Conservation (phyloP, 2,888 invertebrate species). For the Volucella bombylans region DNA sequence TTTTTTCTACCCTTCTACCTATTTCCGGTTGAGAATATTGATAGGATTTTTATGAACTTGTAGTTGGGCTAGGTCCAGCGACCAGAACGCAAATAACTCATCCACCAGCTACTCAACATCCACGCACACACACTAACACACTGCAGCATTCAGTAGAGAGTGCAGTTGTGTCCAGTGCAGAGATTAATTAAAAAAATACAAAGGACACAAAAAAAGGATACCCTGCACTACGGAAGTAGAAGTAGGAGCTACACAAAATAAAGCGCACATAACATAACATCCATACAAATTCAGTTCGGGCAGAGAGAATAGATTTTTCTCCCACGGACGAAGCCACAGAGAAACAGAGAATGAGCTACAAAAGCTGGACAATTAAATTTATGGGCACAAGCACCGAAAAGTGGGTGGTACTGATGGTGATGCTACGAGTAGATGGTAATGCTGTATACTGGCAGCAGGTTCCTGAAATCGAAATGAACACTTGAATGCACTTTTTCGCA, state of each 20-base stretch:
- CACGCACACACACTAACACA: constrained; percentile 23
- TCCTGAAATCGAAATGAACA: constrained; percentile 67
- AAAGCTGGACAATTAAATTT: constrained; percentile 74
- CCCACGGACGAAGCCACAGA: constrained; percentile 69
- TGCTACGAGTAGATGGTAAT: constrained; percentile 12
- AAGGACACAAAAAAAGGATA: constrained; percentile 25
- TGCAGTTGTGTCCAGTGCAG: constrained; percentile 69
- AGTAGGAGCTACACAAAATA: constrained; percentile 40
- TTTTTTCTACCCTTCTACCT: constrained; percentile 12
- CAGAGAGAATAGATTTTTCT: constrained; percentile 66
- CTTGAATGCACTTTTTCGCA: constrained; percentile 72
- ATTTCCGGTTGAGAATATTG: constrained; percentile 71
- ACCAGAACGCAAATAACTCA: constrained; percentile 69
- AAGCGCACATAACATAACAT: constrained; percentile 19
- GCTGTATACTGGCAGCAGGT: constrained; percentile 51
- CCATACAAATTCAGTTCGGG: constrained; percentile 30
- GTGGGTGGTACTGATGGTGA: constrained; percentile 38
- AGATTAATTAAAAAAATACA: constrained; percentile 72
- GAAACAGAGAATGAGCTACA: constrained; percentile 69
- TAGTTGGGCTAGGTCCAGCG: constrained; percentile 36
- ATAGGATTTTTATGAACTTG: constrained; percentile 74
- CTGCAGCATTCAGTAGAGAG: constrained; percentile 19
- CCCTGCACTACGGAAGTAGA: constrained; percentile 47
- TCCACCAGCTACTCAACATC: constrained; percentile 46
- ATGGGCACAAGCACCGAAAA: constrained; percentile 64